Percentiles rank a stretch among this genome's conserved stretches.
Evolutionary conservation across 2,797 vertebrate genomes (phyloP).

Genomic region (Calcarius lapponicus): DNA sequence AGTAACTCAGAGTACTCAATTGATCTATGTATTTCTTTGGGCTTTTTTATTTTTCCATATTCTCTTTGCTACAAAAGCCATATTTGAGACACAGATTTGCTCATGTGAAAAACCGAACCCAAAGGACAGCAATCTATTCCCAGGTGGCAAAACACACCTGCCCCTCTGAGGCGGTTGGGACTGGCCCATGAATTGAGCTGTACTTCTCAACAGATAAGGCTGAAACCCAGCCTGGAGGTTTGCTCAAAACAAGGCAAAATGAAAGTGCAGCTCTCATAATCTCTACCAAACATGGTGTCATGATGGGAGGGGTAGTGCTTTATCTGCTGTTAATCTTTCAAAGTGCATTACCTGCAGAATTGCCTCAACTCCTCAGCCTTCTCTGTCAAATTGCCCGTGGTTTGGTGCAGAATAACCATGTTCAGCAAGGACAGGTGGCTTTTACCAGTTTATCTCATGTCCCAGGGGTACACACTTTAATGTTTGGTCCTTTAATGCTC

Average conservation of each 20-base stretch:
- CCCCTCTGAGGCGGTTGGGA: background rate
- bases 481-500: background rate
- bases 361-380: background rate
- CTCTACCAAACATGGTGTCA: background rate
- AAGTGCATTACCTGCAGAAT: background rate
- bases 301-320: background rate
- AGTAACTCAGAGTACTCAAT: background rate
- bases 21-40: background rate
- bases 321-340: background rate
- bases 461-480: background rate
- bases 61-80: background rate
- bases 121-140: background rate
- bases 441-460: background rate
- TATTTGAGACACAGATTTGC: background rate
- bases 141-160: background rate
- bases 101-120: background rate
- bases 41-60: background rate
- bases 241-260: background rate
- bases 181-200: background rate
- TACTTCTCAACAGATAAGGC: constrained; percentile 17
- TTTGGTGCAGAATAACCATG: background rate
- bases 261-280: background rate
- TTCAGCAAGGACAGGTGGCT: background rate
- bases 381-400: fast-evolving
- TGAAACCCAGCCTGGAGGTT: background rate